Base-by-base conservation (phyloP, 2,888 invertebrate species). In the Spisula subtruncata region DNA sequence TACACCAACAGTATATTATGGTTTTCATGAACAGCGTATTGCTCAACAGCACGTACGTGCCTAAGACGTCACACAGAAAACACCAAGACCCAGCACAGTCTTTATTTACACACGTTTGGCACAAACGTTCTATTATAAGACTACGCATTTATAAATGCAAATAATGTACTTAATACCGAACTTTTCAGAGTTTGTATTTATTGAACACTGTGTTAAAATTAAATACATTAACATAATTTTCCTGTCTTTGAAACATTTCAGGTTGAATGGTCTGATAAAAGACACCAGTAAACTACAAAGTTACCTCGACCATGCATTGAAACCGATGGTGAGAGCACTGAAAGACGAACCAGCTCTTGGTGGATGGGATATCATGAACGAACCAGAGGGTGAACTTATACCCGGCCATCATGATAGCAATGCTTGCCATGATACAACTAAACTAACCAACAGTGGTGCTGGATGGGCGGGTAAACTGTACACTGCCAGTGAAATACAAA, bases 311-410 rank as follows among this genome's bases (percentile, higher is more conserved):
- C 89, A 95, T 14, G 95, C 94, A 32, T 90, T 96, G 48, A 92
- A 93, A 29, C 95, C 95, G 10, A 93, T 94, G 94, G 95, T 95
- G 6, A 91, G 83, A 8, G 94, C 92, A 0, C 91, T 95, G 81
- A 95, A 94, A 87, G 91, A 91, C 82, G 91, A 94, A 48, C 95
- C 94, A 0, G 95, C 95, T 20, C 93, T 96, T 0, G 96, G 95
- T 4, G 95, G 94, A 8, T 96, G 95, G 95, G 96, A 96, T 75
- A 93, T 96, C 79, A 94, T 95, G 79, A 96, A 96, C 83, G 96
- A 96, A 87, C 94, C 94, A 16, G 95, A 96, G 80, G 95, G 95
- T 12, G 91, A 93, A 84, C 83, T 95, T 2, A 94, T 84, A 14
- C 89, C 93, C 0, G 93, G 92, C 16, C 79, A 88, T 32, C 82